Evolutionary conservation across 2,113 vertebrate genomes (phyloP).

Genomic region (Antechinus flavipes): DNA sequence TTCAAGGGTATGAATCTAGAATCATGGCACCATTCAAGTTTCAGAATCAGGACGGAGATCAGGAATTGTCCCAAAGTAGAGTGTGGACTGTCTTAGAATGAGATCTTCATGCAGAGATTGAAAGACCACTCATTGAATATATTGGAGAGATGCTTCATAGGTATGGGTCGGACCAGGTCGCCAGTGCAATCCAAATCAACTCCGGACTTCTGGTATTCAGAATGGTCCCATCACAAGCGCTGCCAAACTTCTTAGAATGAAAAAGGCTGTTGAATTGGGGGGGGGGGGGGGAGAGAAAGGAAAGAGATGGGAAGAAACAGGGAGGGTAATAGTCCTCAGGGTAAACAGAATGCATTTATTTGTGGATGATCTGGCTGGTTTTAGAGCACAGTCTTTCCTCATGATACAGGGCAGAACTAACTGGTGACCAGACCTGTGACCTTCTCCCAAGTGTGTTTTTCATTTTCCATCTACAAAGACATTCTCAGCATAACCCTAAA

Average conservation of each 20-base stretch:
- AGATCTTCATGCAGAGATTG: not conserved
- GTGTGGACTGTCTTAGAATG: not conserved
- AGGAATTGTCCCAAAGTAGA: not conserved
- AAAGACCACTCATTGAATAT: not conserved
- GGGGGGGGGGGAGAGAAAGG: not conserved
- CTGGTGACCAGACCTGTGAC: not conserved
- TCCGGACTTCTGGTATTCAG: not conserved
- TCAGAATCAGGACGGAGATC: not conserved
- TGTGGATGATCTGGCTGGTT: not conserved
- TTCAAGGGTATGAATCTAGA: no score
- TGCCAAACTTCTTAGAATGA: not conserved
- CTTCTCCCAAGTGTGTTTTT: not conserved
- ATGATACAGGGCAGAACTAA: not conserved
- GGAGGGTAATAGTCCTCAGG: not conserved
- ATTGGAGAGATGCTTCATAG: not conserved
- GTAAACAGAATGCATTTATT: not conserved
- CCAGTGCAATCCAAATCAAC: not conserved
- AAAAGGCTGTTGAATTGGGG: not conserved
- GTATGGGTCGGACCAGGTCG: not conserved
- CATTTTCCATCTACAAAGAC: not conserved
- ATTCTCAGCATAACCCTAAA: not conserved
- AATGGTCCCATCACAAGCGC: not conserved
- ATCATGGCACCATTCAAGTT: not conserved
- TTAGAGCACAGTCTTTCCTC: not conserved
- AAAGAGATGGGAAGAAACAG: not conserved